phyloP scores from a whole-genome alignment of 2,888 invertebrate species.

The Gortyna flavago region DNA sequence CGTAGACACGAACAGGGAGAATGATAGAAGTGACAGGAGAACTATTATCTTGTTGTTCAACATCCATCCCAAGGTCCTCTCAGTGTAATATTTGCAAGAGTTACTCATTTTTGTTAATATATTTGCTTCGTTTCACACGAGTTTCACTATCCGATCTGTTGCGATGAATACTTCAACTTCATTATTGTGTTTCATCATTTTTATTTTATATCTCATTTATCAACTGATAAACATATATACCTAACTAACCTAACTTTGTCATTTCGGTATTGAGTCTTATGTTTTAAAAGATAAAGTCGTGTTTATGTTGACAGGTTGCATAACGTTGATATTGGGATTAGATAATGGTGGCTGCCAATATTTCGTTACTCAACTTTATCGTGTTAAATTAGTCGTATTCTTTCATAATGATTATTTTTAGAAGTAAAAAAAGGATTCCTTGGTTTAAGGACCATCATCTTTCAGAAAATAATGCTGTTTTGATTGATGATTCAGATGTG shows the following conservation, averaged over 20 bases:
- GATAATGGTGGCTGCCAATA: slow-evolving; percentile 40
- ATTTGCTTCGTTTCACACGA: slow-evolving; percentile 37
- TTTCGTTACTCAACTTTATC: slow-evolving; percentile 31
- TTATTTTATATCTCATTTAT: slow-evolving; percentile 45
- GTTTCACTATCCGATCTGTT: slow-evolving; percentile 40
- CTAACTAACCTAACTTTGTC: background rate
- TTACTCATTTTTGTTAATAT: slow-evolving; percentile 63
- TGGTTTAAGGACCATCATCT: background rate
- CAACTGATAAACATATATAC: slow-evolving; percentile 51
- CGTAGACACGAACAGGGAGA: slow-evolving; percentile 83
- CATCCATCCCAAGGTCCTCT: slow-evolving; percentile 79
- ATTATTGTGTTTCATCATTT: slow-evolving; percentile 45
- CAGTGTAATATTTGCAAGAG: slow-evolving; percentile 78
- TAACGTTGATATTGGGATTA: slow-evolving; percentile 45
- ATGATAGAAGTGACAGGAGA: slow-evolving; percentile 78
- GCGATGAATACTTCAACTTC: slow-evolving; percentile 48
- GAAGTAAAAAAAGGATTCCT: background rate
- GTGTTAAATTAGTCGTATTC: background rate
- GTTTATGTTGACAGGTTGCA: slow-evolving; percentile 25
- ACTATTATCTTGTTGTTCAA: slow-evolving; percentile 85
- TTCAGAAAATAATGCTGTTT: background rate
- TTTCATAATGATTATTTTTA: slow-evolving; percentile 40
- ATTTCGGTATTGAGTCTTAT: slow-evolving; percentile 38
- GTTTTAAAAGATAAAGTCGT: background rate
- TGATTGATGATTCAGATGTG: background rate